Evolutionary conservation across 2,113 vertebrate species (phyloP).

Genomic region (Delphinus delphis): DNA sequence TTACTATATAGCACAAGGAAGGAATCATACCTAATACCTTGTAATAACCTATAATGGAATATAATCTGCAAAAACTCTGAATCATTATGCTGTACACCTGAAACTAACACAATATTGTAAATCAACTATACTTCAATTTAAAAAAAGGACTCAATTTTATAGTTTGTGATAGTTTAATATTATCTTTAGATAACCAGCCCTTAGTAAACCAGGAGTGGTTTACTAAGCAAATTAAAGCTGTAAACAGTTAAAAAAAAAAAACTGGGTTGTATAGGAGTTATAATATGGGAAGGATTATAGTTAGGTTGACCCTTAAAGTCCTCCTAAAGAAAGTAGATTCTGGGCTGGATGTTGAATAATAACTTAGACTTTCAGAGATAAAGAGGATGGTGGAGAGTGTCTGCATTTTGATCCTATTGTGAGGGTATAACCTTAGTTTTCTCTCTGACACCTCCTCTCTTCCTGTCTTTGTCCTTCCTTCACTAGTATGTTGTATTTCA

Average conservation of each 20-base stretch:
- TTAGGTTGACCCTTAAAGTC: background rate
- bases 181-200: too few relatives aligned
- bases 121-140: too few relatives aligned
- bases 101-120: too few relatives aligned
- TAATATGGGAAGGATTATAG: background rate
- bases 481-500: background rate
- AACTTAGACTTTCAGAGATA: background rate
- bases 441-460: background rate
- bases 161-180: too few relatives aligned
- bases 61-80: too few relatives aligned
- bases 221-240: too few relatives aligned
- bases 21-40: too few relatives aligned
- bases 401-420: background rate
- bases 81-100: too few relatives aligned
- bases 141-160: too few relatives aligned
- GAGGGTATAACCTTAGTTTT: background rate
- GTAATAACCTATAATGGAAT: too few relatives aligned
- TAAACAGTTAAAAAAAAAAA: background rate
- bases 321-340: background rate
- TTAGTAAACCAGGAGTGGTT: too few relatives aligned
- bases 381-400: background rate
- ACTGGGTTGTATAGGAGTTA: background rate
- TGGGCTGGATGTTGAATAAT: background rate
- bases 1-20: too few relatives aligned
- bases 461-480: background rate